phyloP scores from a whole-genome alignment of 1,140 invertebrate genomes.

The Drosophila pseudoananassae region DNA sequence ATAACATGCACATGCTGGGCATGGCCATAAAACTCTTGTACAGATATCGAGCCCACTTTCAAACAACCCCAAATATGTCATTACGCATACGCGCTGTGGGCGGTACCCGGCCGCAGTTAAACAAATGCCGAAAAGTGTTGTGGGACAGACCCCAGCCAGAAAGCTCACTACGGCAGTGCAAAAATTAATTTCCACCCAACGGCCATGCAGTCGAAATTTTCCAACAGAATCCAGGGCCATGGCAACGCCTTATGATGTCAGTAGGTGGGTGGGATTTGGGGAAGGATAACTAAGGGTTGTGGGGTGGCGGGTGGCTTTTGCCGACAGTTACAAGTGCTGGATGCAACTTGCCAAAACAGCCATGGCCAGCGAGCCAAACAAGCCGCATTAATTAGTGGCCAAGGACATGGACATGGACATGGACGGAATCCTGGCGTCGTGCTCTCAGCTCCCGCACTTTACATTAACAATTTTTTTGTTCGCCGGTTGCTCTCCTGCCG shows the following conservation, averaged over 20 bases:
- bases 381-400: slow-evolving; percentile 78
- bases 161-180: slow-evolving; percentile 35
- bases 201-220: slow-evolving; percentile 42
- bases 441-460: slow-evolving; percentile 47
- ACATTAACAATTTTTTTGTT: slow-evolving; percentile 43
- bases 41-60: slow-evolving; percentile 15
- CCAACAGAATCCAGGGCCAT: slow-evolving; percentile 37
- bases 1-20: slow-evolving; percentile 18
- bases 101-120: slow-evolving; percentile 32
- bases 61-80: slow-evolving; percentile 42
- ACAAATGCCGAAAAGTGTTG: slow-evolving; percentile 26
- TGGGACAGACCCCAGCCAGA: slow-evolving; percentile 11
- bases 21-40: slow-evolving; percentile 29
- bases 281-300: background rate
- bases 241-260: slow-evolving; percentile 43
- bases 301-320: background rate
- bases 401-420: slow-evolving; percentile 49
- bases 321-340: slow-evolving; percentile 56
- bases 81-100: slow-evolving; percentile 56
- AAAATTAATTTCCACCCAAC: slow-evolving; percentile 66
- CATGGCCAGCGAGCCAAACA: slow-evolving; percentile 59
- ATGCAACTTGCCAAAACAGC: slow-evolving; percentile 46
- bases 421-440: slow-evolving; percentile 8
- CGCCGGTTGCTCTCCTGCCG: slow-evolving; percentile 27
- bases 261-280: background rate